Base-by-base conservation (phyloP, 2,797 vertebrate genomes). In the Mormyrops boulengeri region DNA sequence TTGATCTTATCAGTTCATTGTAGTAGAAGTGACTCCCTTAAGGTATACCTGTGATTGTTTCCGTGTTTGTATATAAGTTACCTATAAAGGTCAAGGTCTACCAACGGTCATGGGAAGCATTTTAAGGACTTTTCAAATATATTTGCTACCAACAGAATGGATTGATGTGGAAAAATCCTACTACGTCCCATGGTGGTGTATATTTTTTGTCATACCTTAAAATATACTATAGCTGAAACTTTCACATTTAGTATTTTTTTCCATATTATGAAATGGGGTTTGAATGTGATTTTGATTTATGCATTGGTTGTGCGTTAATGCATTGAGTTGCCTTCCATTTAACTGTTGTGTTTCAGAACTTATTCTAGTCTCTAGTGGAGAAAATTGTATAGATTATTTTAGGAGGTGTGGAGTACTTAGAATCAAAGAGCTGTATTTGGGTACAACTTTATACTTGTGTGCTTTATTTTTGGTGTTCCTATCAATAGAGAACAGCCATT, bases 51-150 rank as follows among this genome's bases (percentile, higher is more conserved):
- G 89, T 49, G 55, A 73, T 87, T 77, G 89, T 60, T 87, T 87
- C 89, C 85, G 26, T 53, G 19, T 50, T 22, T 47, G 12, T 66
- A 11, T 52, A 41, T 73, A 86, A 55, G 89, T 89, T 44, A 87
- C 80, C 52, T 87, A 87, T 87, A 87, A 89, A 77, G 85, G 41
- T 89, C 89, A 89, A 50, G 69, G 89, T 89, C 89, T 89, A 53
- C 85, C 85, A 89, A 89, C 89, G 50, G 89, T 53, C 30, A 55
- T 19, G 19, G 57, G 30, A 49, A 44, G 41, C 87, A 22, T 87
- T 60, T 60, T 60, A 8, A 57, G 86, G 52, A 41, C 41, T 89
- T 89, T 84, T 57, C 2, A 66, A 53, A 50, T 80, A 60, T 89
- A 34, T 17, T 89, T 89, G 12, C 69, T 38, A 7, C 30, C 22